These are phyloP conservation scores for Graphium colonna DNA, from an alignment of 2,888 invertebrate genomes.

Conservation along the genomic window DNA sequence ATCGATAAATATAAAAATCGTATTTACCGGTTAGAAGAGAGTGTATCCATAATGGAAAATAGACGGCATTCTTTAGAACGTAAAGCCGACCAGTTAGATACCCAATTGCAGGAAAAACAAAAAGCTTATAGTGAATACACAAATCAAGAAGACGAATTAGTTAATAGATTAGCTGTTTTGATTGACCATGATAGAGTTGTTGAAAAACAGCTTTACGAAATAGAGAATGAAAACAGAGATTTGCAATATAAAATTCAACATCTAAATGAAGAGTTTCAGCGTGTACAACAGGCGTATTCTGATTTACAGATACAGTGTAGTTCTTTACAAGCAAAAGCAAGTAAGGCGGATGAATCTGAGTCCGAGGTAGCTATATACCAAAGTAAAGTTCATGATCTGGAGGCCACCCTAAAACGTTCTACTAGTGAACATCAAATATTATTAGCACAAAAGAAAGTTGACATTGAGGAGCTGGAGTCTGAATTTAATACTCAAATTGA, in stretches of 20 bases:
- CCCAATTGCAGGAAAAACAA: conserved; percentile 80
- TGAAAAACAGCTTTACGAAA: conserved; percentile 81
- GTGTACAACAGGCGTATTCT: conserved; percentile 62
- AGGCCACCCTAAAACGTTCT: conserved; percentile 58
- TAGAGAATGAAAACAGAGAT: conserved; percentile 77
- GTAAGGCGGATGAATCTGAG: conserved; percentile 50
- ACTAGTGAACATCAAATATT: conserved; percentile 58
- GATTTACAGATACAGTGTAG: conserved; percentile 63
- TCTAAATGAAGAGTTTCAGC: conserved; percentile 74
- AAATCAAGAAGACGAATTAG: conserved; percentile 82
- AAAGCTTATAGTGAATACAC: conserved; percentile 80
- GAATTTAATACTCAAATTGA: conserved; percentile 70
- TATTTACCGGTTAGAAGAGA: conserved; percentile 83
- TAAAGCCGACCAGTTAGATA: conserved; percentile 81
- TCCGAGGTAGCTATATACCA: conserved; percentile 50
- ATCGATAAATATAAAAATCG: conserved; percentile 82
- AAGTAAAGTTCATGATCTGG: conserved; percentile 63
- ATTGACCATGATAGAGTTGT: conserved; percentile 82
- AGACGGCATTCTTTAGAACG: conserved; percentile 80
- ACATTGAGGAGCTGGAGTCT: conserved; percentile 67
- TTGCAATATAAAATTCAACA: conserved; percentile 76
- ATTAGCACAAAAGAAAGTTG: conserved; percentile 61
- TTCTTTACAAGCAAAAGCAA: conserved; percentile 53
- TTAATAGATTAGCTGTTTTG: conserved; percentile 81
- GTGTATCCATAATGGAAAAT: conserved; percentile 81